These are phyloP conservation scores for Falco novaeseelandiae DNA, from an alignment of 2,797 vertebrate species.

Conservation along the genomic window DNA sequence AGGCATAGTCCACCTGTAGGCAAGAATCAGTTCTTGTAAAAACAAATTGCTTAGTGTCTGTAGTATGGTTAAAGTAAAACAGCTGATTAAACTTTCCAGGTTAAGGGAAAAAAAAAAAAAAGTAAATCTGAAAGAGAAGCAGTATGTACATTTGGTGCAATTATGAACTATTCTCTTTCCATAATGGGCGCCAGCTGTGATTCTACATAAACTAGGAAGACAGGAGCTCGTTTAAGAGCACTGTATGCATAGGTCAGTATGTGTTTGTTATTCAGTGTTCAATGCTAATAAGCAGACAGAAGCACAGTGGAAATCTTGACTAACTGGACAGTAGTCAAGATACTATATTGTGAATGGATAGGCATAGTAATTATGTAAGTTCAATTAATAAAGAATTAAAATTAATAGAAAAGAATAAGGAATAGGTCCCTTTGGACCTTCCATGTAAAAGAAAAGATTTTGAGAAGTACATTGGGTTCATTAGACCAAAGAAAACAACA, in stretches of 20 bases:
- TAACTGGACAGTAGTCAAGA: neutral
- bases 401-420: constrained; percentile 20
- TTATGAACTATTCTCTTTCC: constrained; percentile 63
- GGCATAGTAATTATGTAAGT: neutral
- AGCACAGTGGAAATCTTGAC: constrained; percentile 6
- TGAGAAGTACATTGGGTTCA: neutral
- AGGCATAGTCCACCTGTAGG: neutral
- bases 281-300: neutral
- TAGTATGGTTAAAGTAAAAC: neutral
- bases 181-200: constrained; percentile 61
- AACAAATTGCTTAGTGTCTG: neutral
- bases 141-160: constrained; percentile 61
- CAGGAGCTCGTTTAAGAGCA: constrained; percentile 20
- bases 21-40: neutral
- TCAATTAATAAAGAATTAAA: constrained; percentile 44
- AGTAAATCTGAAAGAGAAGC: constrained; percentile 4
- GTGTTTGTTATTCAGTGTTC: neutral
- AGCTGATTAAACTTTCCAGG: constrained; percentile 60
- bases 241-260: neutral
- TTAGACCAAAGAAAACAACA: constrained; percentile 18
- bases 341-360: neutral
- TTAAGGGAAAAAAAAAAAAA: too few relatives aligned
- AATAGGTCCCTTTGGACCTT: neutral
- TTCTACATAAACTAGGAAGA: constrained; percentile 48
- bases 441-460: neutral